Conservation (phyloP, 2,113 vertebrate genomes). For the Motacilla alba region DNA sequence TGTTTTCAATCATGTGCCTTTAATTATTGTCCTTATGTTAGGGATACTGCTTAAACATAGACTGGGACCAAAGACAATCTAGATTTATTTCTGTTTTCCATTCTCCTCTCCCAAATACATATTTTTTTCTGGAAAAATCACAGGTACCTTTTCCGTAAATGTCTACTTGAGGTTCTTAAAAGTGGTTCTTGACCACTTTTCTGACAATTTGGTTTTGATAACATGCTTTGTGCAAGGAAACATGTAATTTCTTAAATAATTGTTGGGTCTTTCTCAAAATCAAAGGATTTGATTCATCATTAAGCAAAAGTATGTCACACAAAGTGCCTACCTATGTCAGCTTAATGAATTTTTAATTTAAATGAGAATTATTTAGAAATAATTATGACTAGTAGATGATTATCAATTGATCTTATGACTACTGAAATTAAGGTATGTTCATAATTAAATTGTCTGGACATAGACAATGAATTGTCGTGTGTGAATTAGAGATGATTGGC, state of each 20-base stretch:
- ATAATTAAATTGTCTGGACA: slow-evolving; percentile 57
- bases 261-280: background rate
- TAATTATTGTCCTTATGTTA: background rate
- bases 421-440: slow-evolving; percentile 20
- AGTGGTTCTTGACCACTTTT: background rate
- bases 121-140: background rate
- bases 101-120: background rate
- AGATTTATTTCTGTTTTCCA: background rate
- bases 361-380: slow-evolving; percentile 12
- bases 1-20: background rate
- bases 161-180: background rate
- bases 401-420: slow-evolving; percentile 60
- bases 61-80: background rate
- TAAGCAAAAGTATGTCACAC: background rate
- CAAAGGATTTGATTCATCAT: slow-evolving; percentile 1
- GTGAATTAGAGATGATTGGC: background rate
- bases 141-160: background rate
- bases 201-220: background rate
- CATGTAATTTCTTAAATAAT: background rate
- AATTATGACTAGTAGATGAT: slow-evolving; percentile 53
- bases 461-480: background rate
- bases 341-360: slow-evolving; percentile 58
- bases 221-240: background rate
- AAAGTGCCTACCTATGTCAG: background rate
- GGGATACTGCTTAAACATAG: background rate